Evolutionary conservation across 2,888 invertebrate species (phyloP).

Genomic region (Azorinus chamasolen): DNA sequence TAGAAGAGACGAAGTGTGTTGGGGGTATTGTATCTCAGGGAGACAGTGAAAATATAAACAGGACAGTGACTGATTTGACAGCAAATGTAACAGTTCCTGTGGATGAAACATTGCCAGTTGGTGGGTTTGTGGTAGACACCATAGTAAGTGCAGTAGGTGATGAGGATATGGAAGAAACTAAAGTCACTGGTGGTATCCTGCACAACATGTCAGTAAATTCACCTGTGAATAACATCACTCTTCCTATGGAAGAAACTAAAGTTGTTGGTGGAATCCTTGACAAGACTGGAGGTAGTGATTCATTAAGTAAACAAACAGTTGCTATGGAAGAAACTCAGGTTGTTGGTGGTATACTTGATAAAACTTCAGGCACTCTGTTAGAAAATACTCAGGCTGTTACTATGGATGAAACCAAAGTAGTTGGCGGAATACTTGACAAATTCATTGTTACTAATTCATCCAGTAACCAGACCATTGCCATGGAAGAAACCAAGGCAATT

Average conservation of each 20-base stretch:
- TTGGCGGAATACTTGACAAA: too few species aligned
- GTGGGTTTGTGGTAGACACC: background rate
- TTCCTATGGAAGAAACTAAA: conserved; percentile 43
- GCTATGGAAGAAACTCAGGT: conserved; percentile 32
- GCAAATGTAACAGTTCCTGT: background rate
- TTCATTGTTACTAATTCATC: too few species aligned
- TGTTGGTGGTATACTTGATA: conserved; percentile 18
- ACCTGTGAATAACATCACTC: conserved; percentile 9
- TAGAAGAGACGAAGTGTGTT: conserved; percentile 22
- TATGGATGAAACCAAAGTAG: conserved; percentile 2
- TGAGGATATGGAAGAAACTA: conserved; percentile 16
- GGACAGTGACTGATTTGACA: background rate
- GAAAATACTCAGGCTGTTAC: background rate
- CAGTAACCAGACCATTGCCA: background rate
- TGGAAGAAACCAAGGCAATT: conserved; percentile 39
- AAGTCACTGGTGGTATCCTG: conserved; percentile 24
- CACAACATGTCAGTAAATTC: background rate
- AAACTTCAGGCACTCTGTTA: too few species aligned
- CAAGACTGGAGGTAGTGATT: background rate
- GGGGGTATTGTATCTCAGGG: conserved; percentile 5
- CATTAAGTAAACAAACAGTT: background rate
- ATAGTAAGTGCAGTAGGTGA: background rate
- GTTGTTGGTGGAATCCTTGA: conserved; percentile 35
- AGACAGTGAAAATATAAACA: background rate
- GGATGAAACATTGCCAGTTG: background rate